Conservation (phyloP, 1,140 invertebrate genomes). For the Drosophila navojoa region DNA sequence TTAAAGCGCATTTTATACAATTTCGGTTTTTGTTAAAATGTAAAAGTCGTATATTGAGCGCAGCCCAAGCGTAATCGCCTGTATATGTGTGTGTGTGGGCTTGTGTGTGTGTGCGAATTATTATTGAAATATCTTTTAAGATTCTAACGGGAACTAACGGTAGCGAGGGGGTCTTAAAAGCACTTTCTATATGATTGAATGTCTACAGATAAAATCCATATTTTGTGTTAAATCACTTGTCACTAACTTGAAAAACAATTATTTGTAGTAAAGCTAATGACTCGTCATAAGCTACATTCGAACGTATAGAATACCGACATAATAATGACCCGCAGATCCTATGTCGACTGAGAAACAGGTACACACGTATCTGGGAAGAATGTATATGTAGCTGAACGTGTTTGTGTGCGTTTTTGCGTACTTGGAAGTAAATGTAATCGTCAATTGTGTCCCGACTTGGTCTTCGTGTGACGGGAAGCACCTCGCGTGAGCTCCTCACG, state of each 20-base stretch:
- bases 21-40: no score
- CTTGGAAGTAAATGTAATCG: slow-evolving; percentile 12
- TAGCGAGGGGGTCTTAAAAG: no score
- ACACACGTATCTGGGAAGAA: background rate
- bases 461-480: slow-evolving; percentile 20
- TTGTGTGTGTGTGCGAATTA: no score
- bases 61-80: no score
- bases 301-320: background rate
- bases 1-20: no score
- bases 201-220: no score
- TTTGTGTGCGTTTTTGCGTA: no score
- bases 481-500: slow-evolving; percentile 28
- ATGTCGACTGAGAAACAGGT: background rate
- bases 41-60: no score
- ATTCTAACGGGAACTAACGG: no score
- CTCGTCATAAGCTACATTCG: background rate
- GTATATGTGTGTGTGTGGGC: no score
- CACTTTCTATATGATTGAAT: background rate
- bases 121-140: no score
- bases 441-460: slow-evolving; percentile 22
- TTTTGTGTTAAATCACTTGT: background rate
- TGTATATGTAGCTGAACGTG: background rate
- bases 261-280: no score
- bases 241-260: background rate
- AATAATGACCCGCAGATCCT: background rate